Evolutionary conservation across 2,113 vertebrate genomes (phyloP).

Genomic region (Gobius niger): DNA sequence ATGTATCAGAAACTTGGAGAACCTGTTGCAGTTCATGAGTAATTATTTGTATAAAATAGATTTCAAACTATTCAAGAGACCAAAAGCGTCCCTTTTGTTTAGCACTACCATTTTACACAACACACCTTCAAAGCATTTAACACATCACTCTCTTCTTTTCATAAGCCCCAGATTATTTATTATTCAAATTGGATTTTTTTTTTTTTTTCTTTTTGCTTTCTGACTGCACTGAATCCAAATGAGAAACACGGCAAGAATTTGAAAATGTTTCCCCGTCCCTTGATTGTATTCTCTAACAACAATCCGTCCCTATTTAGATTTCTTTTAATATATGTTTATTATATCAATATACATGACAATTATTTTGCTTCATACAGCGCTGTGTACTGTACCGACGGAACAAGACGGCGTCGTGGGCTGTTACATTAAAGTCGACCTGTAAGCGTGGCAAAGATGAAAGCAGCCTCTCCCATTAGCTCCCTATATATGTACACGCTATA

Average conservation of each 20-base stretch:
- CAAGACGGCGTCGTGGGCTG: constrained; percentile 10
- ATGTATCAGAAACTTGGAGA: background rate
- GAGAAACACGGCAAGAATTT: background rate
- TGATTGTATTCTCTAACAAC: constrained; percentile 15
- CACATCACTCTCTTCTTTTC: background rate
- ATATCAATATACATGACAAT: constrained; percentile 26
- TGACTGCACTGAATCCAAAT: constrained; percentile 17
- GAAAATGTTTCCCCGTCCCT: background rate
- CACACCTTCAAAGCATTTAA: background rate
- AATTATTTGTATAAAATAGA: too few relatives aligned
- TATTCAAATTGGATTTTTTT: background rate
- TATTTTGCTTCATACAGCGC: constrained; percentile 20
- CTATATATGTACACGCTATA: constrained; percentile 57
- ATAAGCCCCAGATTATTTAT: background rate
- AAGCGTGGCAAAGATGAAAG: constrained; percentile 39
- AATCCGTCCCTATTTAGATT: constrained; percentile 24
- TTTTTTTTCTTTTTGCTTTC: background rate
- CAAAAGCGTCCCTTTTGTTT: too few relatives aligned
- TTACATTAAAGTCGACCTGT: constrained; percentile 41
- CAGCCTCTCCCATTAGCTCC: constrained; percentile 39
- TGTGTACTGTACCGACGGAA: constrained; percentile 30
- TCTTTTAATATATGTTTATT: constrained; percentile 20
- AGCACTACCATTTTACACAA: background rate
- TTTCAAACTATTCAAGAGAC: too few relatives aligned
- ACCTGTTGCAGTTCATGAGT: background rate